Base-by-base conservation (phyloP, 2,113 vertebrate species). In the Eolophus roseicapilla region DNA sequence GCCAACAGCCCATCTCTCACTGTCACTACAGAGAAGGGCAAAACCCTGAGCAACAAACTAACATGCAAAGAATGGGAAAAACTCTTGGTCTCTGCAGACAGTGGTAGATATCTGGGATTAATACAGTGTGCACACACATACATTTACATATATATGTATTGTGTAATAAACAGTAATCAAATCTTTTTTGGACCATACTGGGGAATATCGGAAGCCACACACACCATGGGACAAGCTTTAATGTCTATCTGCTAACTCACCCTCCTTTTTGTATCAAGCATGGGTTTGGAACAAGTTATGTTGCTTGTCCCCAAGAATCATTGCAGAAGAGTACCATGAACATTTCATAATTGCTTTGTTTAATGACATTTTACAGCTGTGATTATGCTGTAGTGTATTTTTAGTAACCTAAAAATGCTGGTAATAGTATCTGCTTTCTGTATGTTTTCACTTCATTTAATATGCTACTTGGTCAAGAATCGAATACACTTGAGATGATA, bases 81-180 rank as follows among this genome's bases (percentile, higher is more conserved):
- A 28, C 19, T 65, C 35, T 5, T 10, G n/a, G 29, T 46, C 52
- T 57, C 23, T 59, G 57, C 49, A 37, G 67, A 64, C 7, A 55
- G 47, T 2, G 2, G 12, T 13, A 63, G 71, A 49, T 14, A 64
- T 9, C 47, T 76, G 82, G 44, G 78, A 29, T 55, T 50, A 59
- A 37, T 35, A n/a, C 17, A 57, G 25, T 9, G n/a, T 2, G 2
- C 0, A 0, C 28, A 29, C 19, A 23, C 3, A 14, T 12, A 31
- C 13, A 16, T 75, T 62, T 76, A 35, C 52, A 86, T 13, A 5
- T 19, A 44, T 16, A 49, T 12, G 63, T 70, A 39, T 11, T 9
- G 25, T 25, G 23, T 33, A 73, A 82, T 55, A 69, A 90, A 62
- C 28, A 73, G 24, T 44, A 79, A 75, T 11, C 28, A 78, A 39